Evolutionary conservation across 2,113 vertebrate genomes (phyloP), one percentile per base, ranked within the genome.

Genomic region (Hydrochoerus hydrochaeris): DNA sequence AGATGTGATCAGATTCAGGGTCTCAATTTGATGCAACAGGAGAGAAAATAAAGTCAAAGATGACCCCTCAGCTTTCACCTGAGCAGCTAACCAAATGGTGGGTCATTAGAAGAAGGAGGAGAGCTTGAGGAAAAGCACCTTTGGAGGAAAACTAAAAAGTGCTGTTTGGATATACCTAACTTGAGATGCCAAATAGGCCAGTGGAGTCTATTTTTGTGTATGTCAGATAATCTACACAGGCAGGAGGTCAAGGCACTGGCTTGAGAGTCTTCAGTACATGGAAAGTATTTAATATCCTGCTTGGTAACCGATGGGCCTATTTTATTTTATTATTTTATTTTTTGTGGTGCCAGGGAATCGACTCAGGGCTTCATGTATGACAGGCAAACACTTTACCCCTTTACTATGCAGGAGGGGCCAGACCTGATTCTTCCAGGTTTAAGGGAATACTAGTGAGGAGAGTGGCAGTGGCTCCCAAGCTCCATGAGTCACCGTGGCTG

Each of bases 191-290:
- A 20, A 28, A 41, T n/a, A 57, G 38, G 20, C 58, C 14, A 0
- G 2, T 2, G 30, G 41, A 81, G 35, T 44, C 60, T n/a, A 8
- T 73, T 12, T n/a, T 8, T 14, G 62, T 44, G 13, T 17, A 7
- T 17, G 28, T 22, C 41, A 83, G 41, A 38, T 13, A 32, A 49
- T 84, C 32, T 24, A 44, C n/a, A n/a, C 71, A n/a, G 28, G 32
- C 0, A 5, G 5, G 8, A 5, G 5, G 8, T 41, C 7, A 1
- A 22, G 69, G 38, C 38, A 7, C 46, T 44, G 92, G 5, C 17
- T 19, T 17, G 52, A 28, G n/a, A 13, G 13, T 30, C 52, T 60
- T 19, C 8, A 30, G 22, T 7, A 0, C 22, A 7, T 28, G 28
- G 3, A 19, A 60, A 7, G 58, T 32, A 8, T 60, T 63, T 2